Evolutionary conservation across 2,888 invertebrate species (phyloP), one percentile per base, ranked within the genome.

Genomic region (Schizaphis graminum): DNA sequence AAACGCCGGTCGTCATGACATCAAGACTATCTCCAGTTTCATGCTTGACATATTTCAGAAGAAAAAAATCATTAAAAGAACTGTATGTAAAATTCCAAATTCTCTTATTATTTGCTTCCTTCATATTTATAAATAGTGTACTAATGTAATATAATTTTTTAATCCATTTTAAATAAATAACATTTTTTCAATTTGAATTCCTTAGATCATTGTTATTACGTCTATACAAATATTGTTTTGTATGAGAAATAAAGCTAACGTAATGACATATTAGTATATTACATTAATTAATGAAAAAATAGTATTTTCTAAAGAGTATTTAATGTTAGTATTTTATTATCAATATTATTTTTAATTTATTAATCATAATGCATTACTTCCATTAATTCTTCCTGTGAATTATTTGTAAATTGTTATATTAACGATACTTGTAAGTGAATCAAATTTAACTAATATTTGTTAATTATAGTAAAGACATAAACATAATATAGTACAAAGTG

Each of bases 51-150:
- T 90, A 61, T 35, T 90, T 94, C 11, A 41, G 85, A 86, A 89
- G 61, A 35, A 89, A 85, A 67, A 94, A 94, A 49, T 21, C 93
- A 84, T 90, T 90, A 8, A 86, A 61, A 90, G 85, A 90, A 49
- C 35, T 94, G 93, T 94, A 94, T 35, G 93, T 94, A 88, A 57
- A 86, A n/a, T 57, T 89, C n/a, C 1, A 67, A 35, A 67, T 35
- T 67, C 0, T 67, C 67, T 67, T 67, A 35, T 67, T 67, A 67
- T 67, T 67, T 35, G 16, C 11, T 67, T 67, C n/a, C n/a, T 67
- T 35, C 35, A 35, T 67, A 67, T 35, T 4, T 35, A n/a, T 16
- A 67, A 57, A n/a, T 67, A 35, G 67, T 67, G 35, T 35, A 67
- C 5, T 67, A 26, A 7, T 47, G 44, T 47, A 47, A 47, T 35